Conservation (phyloP, 2,888 invertebrate species). For the Ectobius pallidus region DNA sequence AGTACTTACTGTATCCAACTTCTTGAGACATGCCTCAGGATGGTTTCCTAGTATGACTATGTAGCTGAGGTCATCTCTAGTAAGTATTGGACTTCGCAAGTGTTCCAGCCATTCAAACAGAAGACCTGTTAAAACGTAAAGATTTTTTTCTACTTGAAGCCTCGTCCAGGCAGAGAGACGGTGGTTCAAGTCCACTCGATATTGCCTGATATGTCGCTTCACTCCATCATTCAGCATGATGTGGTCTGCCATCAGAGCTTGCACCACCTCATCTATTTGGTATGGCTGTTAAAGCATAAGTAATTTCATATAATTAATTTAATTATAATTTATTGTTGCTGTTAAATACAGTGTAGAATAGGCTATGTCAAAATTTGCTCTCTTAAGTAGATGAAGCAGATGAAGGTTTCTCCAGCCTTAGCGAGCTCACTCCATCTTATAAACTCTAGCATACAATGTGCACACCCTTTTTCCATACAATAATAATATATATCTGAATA, state of each 20-base stretch:
- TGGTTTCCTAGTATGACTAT: conserved; percentile 68
- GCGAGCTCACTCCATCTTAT: too few relatives aligned
- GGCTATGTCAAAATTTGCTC: too few relatives aligned
- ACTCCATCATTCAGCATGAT: conserved; percentile 62
- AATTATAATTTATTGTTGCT: too few relatives aligned
- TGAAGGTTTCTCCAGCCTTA: too few relatives aligned
- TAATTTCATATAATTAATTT: too few relatives aligned
- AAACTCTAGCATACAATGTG: too few relatives aligned
- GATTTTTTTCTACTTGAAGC: conserved; percentile 68
- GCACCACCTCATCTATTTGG: conserved; percentile 52
- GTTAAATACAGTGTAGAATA: too few relatives aligned
- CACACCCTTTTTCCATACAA: too few relatives aligned
- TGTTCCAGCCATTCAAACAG: conserved; percentile 80
- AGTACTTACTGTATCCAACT: conserved; percentile 60
- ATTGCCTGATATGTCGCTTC: conserved; percentile 51
- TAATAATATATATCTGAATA: too few relatives aligned
- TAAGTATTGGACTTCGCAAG: conserved; percentile 70
- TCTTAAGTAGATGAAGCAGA: too few relatives aligned
- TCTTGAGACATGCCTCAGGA: conserved; percentile 65
- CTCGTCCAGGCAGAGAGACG: conserved; percentile 68
- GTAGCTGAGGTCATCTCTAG: conserved; percentile 68
- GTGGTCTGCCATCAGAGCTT: conserved; percentile 66
- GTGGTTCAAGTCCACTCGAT: conserved; percentile 69
- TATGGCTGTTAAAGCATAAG: too few relatives aligned
- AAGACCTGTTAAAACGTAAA: conserved; percentile 66